Base-by-base conservation (phyloP, 2,797 vertebrate genomes). In the Chaenodraco wilsoni region DNA sequence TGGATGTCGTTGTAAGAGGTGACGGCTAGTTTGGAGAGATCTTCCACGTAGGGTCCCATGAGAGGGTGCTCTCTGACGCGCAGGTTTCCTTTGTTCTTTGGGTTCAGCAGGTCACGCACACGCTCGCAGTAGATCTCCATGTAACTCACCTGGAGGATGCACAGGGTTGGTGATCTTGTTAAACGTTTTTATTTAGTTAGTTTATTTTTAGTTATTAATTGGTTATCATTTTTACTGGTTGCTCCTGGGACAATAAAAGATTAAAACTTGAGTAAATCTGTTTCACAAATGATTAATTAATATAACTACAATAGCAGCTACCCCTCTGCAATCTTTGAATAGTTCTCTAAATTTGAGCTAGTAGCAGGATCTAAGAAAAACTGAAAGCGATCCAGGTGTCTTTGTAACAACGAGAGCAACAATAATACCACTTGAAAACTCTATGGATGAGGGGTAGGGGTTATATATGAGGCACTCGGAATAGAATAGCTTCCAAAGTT, bases 121-220 rank as follows among this genome's bases (percentile, higher is more conserved):
- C 98, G 96, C 69, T 99, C 98, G 1, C 98, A 99, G 89, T 99
- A 99, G 78, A 99, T 99, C 89, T 99, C 98, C 98, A 99, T 99
- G 92, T 99, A 99, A 90, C 98, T 99, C 81, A 99, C 98, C 98
- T 99, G 50, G 3, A 59, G 23, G 31, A 73, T 21, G 15, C 15
- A 52, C 69, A 63, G 9, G 71, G 37, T 1, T 1, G 1, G 4
- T 50, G 5, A 54, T 21, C 33, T 56, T 33, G 45, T 5, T n/a
- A 23, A 57, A 46, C 19, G 6, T 23, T 23, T 56, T n/a, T 16
- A 27, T 23, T 23, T 23, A 23, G 23, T 23, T 23, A 23, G 23
- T 23, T 23, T 23, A 23, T 23, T 23, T 23, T 23, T 1, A 44
- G 14, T 44, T 58, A 55, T 54, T n/a, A 33, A 72, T 11, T 10